Evolutionary conservation across 2,888 invertebrate species (phyloP).

Genomic region (Leptinotarsa rubiginosa): DNA sequence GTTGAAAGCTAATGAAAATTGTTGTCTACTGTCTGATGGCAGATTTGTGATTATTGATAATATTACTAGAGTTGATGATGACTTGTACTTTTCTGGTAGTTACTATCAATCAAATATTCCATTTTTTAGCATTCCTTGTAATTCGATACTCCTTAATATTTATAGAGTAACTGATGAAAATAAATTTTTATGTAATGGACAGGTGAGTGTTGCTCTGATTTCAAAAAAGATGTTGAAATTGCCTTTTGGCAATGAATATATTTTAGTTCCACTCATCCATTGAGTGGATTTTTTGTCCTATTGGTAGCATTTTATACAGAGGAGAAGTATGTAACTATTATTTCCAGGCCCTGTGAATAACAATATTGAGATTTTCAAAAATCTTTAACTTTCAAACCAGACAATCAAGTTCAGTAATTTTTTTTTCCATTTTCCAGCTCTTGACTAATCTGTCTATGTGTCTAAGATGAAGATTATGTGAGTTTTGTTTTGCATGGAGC

Average conservation of each 20-base stretch:
- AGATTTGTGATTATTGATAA: constrained; percentile 29
- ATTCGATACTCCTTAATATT: constrained; percentile 18
- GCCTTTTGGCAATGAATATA: constrained; percentile 18
- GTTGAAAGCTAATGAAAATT: constrained; percentile 23
- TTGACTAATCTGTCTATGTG: background rate
- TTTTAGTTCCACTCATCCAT: constrained; percentile 17
- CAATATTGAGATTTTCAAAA: background rate
- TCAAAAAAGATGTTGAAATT: constrained; percentile 17
- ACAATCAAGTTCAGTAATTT: too few relatives aligned
- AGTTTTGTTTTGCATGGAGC: background rate
- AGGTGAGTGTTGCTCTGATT: constrained; percentile 12
- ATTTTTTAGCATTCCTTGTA: constrained; percentile 20
- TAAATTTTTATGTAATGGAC: constrained; percentile 6
- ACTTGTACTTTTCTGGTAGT: constrained; percentile 19
- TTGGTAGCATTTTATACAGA: too few relatives aligned
- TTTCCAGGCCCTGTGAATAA: background rate
- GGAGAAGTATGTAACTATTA: constrained; percentile 1
- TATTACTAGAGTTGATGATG: constrained; percentile 14
- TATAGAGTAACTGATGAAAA: constrained; percentile 20
- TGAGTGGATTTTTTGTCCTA: background rate
- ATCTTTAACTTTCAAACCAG: background rate
- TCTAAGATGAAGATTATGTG: constrained; percentile 1
- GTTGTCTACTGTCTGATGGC: constrained; percentile 21
- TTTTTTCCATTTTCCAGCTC: background rate
- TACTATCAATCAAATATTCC: constrained; percentile 15